These are phyloP conservation scores for Lasioglossum malachurum DNA, from an alignment of 2,888 invertebrate species.

Conservation along the genomic window DNA sequence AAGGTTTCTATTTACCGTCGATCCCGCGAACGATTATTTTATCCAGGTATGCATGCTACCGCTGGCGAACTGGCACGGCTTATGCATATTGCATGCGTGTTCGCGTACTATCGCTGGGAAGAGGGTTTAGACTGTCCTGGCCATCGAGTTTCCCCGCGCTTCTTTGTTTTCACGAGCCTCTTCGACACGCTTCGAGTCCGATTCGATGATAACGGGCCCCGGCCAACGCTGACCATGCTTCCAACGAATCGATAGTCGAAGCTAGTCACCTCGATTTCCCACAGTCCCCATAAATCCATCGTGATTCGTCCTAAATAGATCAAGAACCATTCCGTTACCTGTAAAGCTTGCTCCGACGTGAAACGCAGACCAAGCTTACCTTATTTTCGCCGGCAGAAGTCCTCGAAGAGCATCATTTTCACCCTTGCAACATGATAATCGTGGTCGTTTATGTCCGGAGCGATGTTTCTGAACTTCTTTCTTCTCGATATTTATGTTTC, in stretches of 20 bases:
- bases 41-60: slow-evolving; percentile 25
- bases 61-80: slow-evolving; percentile 48
- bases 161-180: slow-evolving; percentile 25
- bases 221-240: background rate
- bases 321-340: background rate
- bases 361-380: background rate
- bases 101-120: slow-evolving; percentile 26
- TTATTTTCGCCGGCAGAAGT: too few species aligned
- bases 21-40: slow-evolving; percentile 31
- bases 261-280: background rate
- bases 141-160: slow-evolving; percentile 37
- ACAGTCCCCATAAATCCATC: background rate
- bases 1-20: slow-evolving; percentile 19
- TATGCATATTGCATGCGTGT: slow-evolving; percentile 58
- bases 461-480: background rate
- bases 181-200: slow-evolving; percentile 12
- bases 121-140: slow-evolving; percentile 33
- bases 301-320: background rate
- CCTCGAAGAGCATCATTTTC: too few species aligned
- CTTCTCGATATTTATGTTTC: too few species aligned
- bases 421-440: background rate
- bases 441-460: too few species aligned
- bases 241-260: slow-evolving; percentile 7
- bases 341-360: background rate
- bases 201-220: slow-evolving; percentile 27